Percentiles rank a stretch among this genome's conserved stretches.
Evolutionary conservation across 35 echinoderm and acorn worm genomes (phyloP).

Genomic region (Diadema setosum): DNA sequence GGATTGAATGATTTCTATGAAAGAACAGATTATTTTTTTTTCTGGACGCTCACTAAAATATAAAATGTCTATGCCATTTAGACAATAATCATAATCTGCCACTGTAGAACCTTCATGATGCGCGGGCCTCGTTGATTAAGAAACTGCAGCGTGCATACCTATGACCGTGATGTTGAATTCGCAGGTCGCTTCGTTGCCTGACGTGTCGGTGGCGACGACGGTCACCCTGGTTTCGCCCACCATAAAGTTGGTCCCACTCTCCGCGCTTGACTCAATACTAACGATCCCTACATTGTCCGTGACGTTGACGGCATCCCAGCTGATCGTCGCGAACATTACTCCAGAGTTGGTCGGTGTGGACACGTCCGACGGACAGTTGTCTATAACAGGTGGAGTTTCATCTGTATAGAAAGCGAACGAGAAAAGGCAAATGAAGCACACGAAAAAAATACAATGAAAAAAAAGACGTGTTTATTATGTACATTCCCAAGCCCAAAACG

Average conservation of each 20-base stretch:
- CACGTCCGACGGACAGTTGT: background rate
- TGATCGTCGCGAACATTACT: background rate
- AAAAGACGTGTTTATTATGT: no score
- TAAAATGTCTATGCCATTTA: no score
- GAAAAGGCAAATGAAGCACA: no score
- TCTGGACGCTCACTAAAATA: no score
- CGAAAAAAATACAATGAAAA: no score
- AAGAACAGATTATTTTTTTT: no score
- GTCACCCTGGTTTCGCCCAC: constrained; percentile 11
- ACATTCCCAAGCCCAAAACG: no score
- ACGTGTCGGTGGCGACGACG: background rate
- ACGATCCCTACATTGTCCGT: constrained; percentile 3
- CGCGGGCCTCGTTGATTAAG: no score
- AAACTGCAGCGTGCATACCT: no score
- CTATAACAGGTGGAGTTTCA: background rate
- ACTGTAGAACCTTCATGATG: no score
- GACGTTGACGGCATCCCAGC: background rate
- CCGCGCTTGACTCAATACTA: background rate
- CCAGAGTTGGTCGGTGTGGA: background rate
- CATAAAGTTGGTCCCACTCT: background rate
- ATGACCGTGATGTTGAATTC: background rate
- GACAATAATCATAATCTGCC: no score
- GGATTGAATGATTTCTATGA: no score
- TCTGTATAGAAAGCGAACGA: background rate
- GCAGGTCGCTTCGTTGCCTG: background rate